Evolutionary conservation across 2,113 vertebrate species (phyloP).

Genomic region (Mesoclemmys tuberculata): DNA sequence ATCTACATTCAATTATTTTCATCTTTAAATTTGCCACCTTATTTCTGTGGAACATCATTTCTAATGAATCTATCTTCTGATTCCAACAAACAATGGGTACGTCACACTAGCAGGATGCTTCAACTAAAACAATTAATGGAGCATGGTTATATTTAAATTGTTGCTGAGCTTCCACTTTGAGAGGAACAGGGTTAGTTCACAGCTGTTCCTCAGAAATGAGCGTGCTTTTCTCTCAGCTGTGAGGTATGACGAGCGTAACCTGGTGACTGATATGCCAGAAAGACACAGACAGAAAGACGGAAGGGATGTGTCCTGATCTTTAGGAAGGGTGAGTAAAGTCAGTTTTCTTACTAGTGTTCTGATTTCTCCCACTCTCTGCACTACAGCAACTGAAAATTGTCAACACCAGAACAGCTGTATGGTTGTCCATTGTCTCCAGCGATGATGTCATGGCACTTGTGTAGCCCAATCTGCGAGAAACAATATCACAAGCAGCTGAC

Average conservation of each 20-base stretch:
- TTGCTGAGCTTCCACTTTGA: background rate
- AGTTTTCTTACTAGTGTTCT: background rate
- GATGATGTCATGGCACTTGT: background rate
- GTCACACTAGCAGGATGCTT: background rate
- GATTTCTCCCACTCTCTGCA: background rate
- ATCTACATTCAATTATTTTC: background rate
- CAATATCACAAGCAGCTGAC: background rate
- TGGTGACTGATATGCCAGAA: background rate
- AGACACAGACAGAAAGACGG: background rate
- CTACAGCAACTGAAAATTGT: background rate
- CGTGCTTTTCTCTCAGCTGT: background rate
- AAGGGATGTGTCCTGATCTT: background rate
- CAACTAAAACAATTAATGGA: background rate
- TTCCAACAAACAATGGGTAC: background rate
- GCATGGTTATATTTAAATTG: background rate
- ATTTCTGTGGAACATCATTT: conserved; percentile 27
- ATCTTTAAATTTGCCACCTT: background rate
- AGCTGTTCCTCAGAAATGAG: background rate
- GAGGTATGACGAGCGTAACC: background rate
- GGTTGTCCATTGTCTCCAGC: background rate
- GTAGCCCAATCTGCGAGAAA: background rate
- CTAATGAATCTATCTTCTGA: background rate
- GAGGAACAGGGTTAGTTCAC: background rate
- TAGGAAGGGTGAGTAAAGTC: background rate
- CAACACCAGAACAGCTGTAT: background rate